These are phyloP conservation scores for Semicossyphus pulcher DNA, from an alignment of 2,113 vertebrate species.

Conservation along the genomic window DNA sequence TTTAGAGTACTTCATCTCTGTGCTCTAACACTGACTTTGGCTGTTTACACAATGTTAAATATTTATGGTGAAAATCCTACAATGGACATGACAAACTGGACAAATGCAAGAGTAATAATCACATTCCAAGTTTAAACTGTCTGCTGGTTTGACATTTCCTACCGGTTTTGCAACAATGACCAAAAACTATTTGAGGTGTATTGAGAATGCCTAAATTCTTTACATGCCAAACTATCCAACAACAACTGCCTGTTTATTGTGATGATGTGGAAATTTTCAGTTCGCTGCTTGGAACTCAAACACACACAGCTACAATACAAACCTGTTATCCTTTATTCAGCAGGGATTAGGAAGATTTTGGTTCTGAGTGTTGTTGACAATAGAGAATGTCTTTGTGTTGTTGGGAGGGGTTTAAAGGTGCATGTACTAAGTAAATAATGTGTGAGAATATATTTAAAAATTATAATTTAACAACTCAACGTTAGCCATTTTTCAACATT, in stretches of 20 bases:
- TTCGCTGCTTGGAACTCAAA: background rate
- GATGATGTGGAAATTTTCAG: background rate
- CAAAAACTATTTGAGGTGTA: too few relatives aligned
- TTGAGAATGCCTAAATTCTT: too few relatives aligned
- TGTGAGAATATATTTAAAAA: constrained; percentile 23
- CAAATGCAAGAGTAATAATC: background rate
- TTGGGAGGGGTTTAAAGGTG: background rate
- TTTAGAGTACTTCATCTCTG: background rate
- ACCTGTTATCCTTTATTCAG: constrained; percentile 7
- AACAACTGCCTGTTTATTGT: background rate
- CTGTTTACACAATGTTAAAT: background rate
- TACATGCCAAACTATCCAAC: constrained; percentile 1
- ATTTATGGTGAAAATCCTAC: background rate
- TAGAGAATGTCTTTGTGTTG: background rate
- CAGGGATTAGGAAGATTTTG: background rate
- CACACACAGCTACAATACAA: background rate
- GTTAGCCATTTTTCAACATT: too few relatives aligned
- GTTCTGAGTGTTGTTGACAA: constrained; percentile 5
- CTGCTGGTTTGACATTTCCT: too few relatives aligned
- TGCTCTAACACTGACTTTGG: background rate
- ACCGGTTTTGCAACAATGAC: too few relatives aligned
- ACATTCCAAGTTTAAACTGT: constrained; percentile 2
- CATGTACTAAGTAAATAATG: constrained; percentile 15
- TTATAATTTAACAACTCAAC: too few relatives aligned
- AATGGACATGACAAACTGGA: constrained; percentile 10